phyloP scores from a whole-genome alignment of 2,888 invertebrate species.

The Mythimna impura region DNA sequence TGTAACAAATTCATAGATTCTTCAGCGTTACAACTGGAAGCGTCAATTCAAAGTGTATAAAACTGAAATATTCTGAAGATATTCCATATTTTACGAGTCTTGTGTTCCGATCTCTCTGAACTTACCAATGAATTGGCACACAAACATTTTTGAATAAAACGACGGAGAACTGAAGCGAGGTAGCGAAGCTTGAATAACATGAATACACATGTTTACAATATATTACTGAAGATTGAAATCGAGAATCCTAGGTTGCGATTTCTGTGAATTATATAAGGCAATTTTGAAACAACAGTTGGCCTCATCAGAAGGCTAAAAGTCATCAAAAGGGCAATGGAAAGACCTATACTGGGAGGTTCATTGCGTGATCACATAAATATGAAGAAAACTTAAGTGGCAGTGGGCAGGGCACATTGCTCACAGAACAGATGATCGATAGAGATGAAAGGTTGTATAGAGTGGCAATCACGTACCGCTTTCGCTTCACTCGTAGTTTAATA shows the following conservation, averaged over 20 bases:
- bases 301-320: too few relatives aligned
- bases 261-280: not conserved
- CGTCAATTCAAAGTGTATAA: constrained; percentile 50
- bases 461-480: too few relatives aligned
- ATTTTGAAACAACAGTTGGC: too few relatives aligned
- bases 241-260: not conserved
- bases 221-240: not conserved
- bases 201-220: constrained; percentile 16
- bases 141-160: constrained; percentile 55
- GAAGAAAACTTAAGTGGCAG: too few relatives aligned
- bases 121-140: constrained; percentile 50
- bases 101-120: constrained; percentile 39
- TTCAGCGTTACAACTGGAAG: constrained; percentile 30
- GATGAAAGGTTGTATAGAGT: too few relatives aligned
- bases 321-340: too few relatives aligned
- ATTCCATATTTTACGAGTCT: constrained; percentile 58
- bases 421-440: too few relatives aligned
- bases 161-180: constrained; percentile 30
- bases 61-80: constrained; percentile 47
- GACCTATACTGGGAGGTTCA: too few relatives aligned
- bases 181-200: constrained; percentile 15
- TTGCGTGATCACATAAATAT: too few relatives aligned
- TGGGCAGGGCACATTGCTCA: too few relatives aligned
- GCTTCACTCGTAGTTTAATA: not conserved
- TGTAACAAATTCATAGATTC: constrained; percentile 41